These are phyloP conservation scores for Sakesphorus luctuosus DNA, from an alignment of 2,113 vertebrate genomes.

Conservation along the genomic window DNA sequence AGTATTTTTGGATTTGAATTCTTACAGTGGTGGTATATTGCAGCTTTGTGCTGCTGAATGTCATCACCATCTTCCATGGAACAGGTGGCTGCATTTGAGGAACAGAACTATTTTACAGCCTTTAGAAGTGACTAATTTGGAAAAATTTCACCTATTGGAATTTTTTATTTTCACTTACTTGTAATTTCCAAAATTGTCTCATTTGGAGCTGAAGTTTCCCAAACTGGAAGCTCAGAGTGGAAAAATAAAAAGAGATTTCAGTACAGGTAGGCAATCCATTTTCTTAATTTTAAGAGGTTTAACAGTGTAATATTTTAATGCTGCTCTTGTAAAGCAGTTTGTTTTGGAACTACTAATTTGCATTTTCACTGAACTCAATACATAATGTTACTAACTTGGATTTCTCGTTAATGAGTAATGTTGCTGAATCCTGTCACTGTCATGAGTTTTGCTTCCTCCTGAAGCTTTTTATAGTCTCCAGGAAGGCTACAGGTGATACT, in stretches of 20 bases:
- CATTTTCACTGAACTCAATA: not conserved
- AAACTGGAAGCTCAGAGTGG: not conserved
- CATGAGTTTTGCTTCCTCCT: not conserved
- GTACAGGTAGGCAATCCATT: not conserved
- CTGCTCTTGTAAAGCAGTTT: not conserved
- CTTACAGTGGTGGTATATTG: not conserved
- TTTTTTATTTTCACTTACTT: not conserved
- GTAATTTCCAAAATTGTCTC: not conserved
- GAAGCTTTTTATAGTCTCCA: not conserved
- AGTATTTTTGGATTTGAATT: not conserved
- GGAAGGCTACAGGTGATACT: rapidly evolving
- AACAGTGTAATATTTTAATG: not conserved
- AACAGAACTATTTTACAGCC: not conserved
- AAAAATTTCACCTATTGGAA: not conserved
- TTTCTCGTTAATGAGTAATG: not conserved
- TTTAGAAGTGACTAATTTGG: not conserved
- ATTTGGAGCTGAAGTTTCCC: not conserved
- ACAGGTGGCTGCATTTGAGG: not conserved
- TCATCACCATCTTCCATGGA: not conserved
- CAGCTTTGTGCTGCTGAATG: not conserved
- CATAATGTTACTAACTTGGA: not conserved
- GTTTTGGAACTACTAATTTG: not conserved
- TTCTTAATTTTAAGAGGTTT: not conserved
- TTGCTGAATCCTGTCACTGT: not conserved
- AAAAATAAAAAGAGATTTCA: not conserved